phyloP scores from a whole-genome alignment of 2,113 vertebrate species.

The Ctenodactylus gundi region DNA sequence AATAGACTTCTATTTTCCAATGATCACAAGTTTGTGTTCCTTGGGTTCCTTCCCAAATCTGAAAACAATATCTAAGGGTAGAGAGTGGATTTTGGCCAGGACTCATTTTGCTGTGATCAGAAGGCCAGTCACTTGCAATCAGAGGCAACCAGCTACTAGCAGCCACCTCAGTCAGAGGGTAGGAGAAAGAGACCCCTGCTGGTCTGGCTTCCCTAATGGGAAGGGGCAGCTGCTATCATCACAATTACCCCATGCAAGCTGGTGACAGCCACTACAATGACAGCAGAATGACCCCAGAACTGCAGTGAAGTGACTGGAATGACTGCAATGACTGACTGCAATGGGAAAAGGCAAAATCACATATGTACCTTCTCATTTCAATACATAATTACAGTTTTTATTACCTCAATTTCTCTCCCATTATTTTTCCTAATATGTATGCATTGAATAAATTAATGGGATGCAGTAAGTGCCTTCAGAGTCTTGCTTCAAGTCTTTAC shows the following conservation, averaged over 20 bases:
- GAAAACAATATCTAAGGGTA: conserved; percentile 8
- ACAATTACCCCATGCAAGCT: background rate
- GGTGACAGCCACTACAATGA: background rate
- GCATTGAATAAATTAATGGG: background rate
- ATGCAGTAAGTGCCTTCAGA: background rate
- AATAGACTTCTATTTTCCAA: background rate
- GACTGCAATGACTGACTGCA: too few relatives aligned
- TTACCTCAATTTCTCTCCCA: background rate
- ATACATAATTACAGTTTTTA: background rate
- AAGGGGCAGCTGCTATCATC: background rate
- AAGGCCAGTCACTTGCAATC: background rate
- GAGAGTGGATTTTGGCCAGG: background rate
- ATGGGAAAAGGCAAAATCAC: background rate
- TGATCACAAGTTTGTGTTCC: background rate
- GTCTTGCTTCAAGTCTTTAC: background rate
- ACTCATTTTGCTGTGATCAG: background rate
- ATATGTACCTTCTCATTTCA: background rate
- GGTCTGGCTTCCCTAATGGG: background rate
- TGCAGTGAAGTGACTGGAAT: background rate
- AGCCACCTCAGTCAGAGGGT: background rate
- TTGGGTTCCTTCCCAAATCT: background rate
- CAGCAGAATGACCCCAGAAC: background rate
- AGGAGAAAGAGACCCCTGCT: background rate
- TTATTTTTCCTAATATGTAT: background rate
- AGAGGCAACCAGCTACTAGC: background rate